Percentiles rank a stretch among this genome's conserved stretches.
These are phyloP conservation scores for Chrysina gloriosa DNA, from an alignment of 2,888 invertebrate genomes.

Conservation along the genomic window DNA sequence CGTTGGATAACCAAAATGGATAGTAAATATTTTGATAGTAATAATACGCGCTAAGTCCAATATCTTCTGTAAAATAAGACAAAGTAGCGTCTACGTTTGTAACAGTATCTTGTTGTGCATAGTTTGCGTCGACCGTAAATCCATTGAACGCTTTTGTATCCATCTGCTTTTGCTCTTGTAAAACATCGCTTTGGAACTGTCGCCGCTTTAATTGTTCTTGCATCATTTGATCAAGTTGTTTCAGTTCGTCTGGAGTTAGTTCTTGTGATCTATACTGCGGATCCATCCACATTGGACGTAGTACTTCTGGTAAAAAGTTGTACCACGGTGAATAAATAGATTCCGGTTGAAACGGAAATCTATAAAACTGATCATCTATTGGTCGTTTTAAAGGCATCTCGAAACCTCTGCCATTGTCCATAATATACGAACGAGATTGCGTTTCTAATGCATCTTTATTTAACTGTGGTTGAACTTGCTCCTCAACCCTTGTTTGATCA, in stretches of 20 bases:
- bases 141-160: conserved; percentile 20
- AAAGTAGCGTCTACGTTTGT: conserved; percentile 70
- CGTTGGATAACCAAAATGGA: conserved; percentile 74
- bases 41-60: conserved; percentile 75
- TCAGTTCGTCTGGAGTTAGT: not conserved
- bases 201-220: not conserved
- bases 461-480: not conserved
- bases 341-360: not conserved
- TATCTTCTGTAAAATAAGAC: conserved; percentile 79
- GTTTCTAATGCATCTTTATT: not conserved
- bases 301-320: not conserved
- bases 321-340: not conserved
- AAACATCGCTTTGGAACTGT: not conserved
- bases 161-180: conserved; percentile 14
- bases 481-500: not conserved
- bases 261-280: not conserved
- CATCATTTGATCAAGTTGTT: not conserved
- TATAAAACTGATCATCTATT: not conserved
- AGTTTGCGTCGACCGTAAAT: conserved; percentile 72
- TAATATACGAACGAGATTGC: not conserved
- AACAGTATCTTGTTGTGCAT: conserved; percentile 69
- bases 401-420: not conserved
- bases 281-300: conserved; percentile 1
- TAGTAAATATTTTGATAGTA: conserved; percentile 72
- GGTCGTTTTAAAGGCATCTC: not conserved